These are phyloP conservation scores for Triplophysa rosa DNA, from an alignment of 2,113 vertebrate species.

Conservation along the genomic window DNA sequence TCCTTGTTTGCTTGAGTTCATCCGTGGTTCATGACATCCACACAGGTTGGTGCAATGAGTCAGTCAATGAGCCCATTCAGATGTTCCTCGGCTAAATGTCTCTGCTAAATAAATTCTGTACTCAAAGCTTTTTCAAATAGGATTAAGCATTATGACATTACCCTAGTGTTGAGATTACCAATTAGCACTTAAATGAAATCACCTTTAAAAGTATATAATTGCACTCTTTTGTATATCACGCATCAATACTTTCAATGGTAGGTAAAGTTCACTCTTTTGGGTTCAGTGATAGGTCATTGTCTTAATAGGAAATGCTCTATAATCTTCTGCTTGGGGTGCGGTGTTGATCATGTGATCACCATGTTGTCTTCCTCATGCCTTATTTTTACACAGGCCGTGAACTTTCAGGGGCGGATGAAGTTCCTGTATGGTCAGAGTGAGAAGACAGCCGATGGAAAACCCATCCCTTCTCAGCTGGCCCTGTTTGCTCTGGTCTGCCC, in stretches of 20 bases:
- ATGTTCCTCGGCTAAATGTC: not conserved
- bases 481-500: slow-evolving; percentile 83
- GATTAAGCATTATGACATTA: not conserved
- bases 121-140: not conserved
- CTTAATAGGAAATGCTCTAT: not conserved
- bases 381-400: slow-evolving; percentile 76
- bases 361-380: not conserved
- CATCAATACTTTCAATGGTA: not conserved
- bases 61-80: not conserved
- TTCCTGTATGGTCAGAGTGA: slow-evolving; percentile 85
- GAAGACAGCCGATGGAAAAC: slow-evolving; percentile 77
- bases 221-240: not conserved
- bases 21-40: not conserved
- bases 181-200: not conserved
- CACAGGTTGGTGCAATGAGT: not conserved
- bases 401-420: slow-evolving; percentile 84
- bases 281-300: slow-evolving; percentile 35
- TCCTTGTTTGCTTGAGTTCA: not conserved
- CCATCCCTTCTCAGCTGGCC: slow-evolving; percentile 78
- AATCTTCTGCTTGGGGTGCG: not conserved
- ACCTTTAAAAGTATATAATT: not conserved
- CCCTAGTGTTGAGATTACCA: not conserved
- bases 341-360: not conserved
- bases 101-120: not conserved
- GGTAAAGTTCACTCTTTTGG: not conserved